Conservation (phyloP, 1,140 invertebrate species). For the Trachymyrmex septentrionalis region DNA sequence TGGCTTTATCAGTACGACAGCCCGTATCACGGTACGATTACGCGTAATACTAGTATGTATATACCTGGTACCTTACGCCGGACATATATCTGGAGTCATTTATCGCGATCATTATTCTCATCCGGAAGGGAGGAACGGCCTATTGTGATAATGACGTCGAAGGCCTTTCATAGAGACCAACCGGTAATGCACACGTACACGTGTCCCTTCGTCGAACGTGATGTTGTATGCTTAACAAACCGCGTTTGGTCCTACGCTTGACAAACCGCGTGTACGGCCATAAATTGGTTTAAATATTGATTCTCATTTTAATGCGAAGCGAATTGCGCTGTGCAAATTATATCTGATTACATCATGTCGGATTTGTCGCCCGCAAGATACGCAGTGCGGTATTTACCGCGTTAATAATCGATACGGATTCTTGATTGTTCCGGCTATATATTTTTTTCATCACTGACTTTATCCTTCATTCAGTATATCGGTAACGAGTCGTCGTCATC, state of each 20-base stretch:
- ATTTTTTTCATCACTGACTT: slow-evolving; percentile 1
- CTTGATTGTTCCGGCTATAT: neutral
- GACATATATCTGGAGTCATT: slow-evolving; percentile 43
- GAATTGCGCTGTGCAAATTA: slow-evolving; percentile 50
- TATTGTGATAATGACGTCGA: slow-evolving; percentile 52
- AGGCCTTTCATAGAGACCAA: slow-evolving; percentile 35
- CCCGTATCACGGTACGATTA: slow-evolving; percentile 12
- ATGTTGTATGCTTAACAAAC: slow-evolving; percentile 58
- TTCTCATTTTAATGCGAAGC: slow-evolving; percentile 60
- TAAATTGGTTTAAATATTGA: slow-evolving; percentile 63
- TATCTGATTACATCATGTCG: slow-evolving; percentile 46
- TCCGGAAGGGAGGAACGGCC: slow-evolving; percentile 29
- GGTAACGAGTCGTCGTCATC: neutral
- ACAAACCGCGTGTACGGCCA: slow-evolving; percentile 45
- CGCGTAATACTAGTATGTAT: too few relatives aligned
- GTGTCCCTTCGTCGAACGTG: slow-evolving; percentile 49
- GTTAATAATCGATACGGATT: slow-evolving; percentile 22
- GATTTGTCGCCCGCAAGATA: slow-evolving; percentile 49
- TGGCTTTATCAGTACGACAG: neutral
- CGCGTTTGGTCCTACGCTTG: slow-evolving; percentile 28
- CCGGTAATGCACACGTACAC: slow-evolving; percentile 48
- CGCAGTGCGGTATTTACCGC: slow-evolving; percentile 26
- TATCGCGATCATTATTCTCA: slow-evolving; percentile 48
- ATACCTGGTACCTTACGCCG: slow-evolving; percentile 8
- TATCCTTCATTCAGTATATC: neutral